Evolutionary conservation across 2,888 invertebrate species (phyloP).

Genomic region (Thyatira batis): DNA sequence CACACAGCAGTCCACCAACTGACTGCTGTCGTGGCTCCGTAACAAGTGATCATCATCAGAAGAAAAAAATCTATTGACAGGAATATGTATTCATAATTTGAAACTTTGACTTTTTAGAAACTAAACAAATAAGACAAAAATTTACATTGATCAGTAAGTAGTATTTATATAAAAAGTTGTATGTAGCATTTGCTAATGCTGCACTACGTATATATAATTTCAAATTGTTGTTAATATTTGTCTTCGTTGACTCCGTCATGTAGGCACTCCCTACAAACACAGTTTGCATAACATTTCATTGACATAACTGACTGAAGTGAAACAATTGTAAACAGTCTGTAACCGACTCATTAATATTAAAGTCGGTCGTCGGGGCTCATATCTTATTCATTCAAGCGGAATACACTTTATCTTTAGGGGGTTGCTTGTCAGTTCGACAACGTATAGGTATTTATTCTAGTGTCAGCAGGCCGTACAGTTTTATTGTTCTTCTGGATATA

Average conservation of each 20-base stretch:
- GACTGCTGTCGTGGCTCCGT: no score
- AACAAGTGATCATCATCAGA: no score
- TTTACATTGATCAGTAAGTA: no score
- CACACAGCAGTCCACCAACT: no score
- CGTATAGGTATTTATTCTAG: constrained; percentile 7
- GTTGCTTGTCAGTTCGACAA: constrained; percentile 15
- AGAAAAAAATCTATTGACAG: no score
- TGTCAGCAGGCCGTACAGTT: constrained; percentile 5
- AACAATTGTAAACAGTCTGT: constrained; percentile 39
- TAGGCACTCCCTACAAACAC: background rate
- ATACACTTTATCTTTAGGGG: constrained; percentile 32
- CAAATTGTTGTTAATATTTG: background rate
- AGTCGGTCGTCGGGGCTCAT: constrained; percentile 27
- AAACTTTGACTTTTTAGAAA: no score
- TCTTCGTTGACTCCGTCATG: background rate
- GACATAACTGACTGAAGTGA: constrained; percentile 5
- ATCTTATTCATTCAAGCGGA: constrained; percentile 40
- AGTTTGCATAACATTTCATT: background rate
- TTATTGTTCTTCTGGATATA: no score
- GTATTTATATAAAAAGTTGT: no score
- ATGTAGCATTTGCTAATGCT: no score
- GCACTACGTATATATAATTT: no score
- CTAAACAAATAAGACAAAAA: no score
- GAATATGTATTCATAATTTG: no score
- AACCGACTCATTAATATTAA: constrained; percentile 44